phyloP scores from a whole-genome alignment of 2,797 vertebrate species.

The Gymnoscopelus microlampas region DNA sequence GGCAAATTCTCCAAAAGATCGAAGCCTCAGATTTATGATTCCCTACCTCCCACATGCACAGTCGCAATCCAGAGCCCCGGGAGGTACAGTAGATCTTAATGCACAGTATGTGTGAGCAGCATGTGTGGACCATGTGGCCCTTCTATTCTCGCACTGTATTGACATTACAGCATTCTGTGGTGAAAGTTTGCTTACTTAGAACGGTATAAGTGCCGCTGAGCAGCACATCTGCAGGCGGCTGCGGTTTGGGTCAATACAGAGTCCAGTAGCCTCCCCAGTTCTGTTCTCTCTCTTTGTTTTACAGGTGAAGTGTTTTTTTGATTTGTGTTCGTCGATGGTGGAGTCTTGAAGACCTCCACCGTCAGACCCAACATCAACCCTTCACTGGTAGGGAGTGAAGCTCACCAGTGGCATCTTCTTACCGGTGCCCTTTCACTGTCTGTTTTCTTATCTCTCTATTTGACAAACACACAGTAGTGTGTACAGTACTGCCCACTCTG shows the following conservation, averaged over 20 bases:
- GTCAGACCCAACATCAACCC: too few species aligned
- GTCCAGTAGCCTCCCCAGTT: conserved; percentile 22
- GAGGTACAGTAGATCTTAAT: conserved; percentile 41
- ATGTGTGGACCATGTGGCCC: conserved; percentile 41
- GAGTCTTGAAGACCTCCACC: too few species aligned
- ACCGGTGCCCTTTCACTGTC: too few species aligned
- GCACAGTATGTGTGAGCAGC: conserved; percentile 33
- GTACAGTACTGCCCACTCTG: too few species aligned
- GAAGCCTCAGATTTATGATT: conserved; percentile 64
- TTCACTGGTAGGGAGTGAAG: too few species aligned
- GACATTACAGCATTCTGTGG: conserved; percentile 34
- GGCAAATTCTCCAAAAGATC: conserved; percentile 44
- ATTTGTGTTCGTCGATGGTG: conserved; percentile 8
- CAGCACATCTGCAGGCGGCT: conserved; percentile 62
- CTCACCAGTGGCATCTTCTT: too few species aligned
- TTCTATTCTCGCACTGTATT: conserved; percentile 40
- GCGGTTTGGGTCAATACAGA: conserved; percentile 31
- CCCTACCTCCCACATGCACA: conserved; percentile 1
- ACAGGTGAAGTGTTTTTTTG: conserved; percentile 40
- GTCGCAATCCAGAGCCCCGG: neutral
- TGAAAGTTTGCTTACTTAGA: conserved; percentile 54
- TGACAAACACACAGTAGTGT: too few species aligned
- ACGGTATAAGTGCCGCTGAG: conserved; percentile 31
- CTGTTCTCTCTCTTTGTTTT: conserved; percentile 11
- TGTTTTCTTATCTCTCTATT: too few species aligned